phyloP scores from a whole-genome alignment of 2,888 invertebrate species.

The Ommatoiulus sabulosus region DNA sequence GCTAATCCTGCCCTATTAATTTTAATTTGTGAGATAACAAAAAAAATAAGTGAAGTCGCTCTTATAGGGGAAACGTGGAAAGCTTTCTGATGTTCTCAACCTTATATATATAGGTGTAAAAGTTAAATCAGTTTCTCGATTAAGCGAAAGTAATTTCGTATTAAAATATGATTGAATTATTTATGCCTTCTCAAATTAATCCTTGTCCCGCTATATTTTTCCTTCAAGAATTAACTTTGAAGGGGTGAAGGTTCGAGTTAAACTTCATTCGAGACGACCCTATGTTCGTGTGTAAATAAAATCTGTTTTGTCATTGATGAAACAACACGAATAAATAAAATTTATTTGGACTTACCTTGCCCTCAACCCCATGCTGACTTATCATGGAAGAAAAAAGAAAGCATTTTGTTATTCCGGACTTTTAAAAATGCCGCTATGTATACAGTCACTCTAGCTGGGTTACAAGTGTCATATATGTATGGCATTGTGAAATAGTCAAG shows the following conservation, averaged over 20 bases:
- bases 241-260: neutral
- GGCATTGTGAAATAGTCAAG: neutral
- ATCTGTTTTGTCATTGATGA: conserved; percentile 40
- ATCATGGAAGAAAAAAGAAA: neutral
- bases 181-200: conserved; percentile 8
- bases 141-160: neutral
- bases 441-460: neutral
- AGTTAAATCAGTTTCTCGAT: neutral
- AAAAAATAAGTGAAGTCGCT: neutral
- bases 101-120: neutral
- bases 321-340: conserved; percentile 29
- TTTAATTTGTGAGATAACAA: neutral
- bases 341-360: neutral
- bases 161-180: conserved; percentile 26
- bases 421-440: conserved; percentile 9
- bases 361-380: conserved; percentile 32
- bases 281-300: conserved; percentile 1
- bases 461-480: neutral
- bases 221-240: conserved; percentile 10
- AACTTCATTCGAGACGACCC: neutral
- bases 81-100: neutral
- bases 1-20: too few species aligned
- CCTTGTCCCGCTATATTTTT: conserved; percentile 26
- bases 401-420: conserved; percentile 5
- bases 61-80: neutral